phyloP scores from a whole-genome alignment of 1,140 invertebrate genomes.

The Neodiprion pinetum region DNA sequence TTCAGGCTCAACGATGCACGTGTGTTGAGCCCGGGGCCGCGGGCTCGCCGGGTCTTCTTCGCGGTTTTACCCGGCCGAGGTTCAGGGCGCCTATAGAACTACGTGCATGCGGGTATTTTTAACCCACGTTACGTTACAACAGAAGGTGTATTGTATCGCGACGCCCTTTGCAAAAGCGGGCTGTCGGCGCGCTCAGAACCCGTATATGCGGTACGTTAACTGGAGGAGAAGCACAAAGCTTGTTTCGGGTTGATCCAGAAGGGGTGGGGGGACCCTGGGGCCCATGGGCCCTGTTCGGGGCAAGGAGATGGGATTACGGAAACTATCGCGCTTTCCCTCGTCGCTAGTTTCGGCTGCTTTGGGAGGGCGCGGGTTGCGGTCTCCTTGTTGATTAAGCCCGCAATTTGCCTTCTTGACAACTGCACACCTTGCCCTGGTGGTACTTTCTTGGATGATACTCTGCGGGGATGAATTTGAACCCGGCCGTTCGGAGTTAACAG shows the following conservation, averaged over 20 bases:
- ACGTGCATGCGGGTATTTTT: not conserved
- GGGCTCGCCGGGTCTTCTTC: no score
- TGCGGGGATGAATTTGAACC: no score
- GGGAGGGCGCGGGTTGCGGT: not conserved
- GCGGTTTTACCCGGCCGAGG: no score
- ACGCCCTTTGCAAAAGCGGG: not conserved
- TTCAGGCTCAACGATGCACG: no score
- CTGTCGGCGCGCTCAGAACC: not conserved
- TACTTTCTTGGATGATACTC: no score
- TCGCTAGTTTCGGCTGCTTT: not conserved
- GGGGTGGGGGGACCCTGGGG: not conserved
- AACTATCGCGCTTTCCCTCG: not conserved
- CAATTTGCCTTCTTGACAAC: no score
- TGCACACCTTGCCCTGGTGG: no score
- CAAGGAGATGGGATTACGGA: not conserved
- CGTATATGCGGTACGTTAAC: not conserved
- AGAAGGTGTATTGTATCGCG: not conserved
- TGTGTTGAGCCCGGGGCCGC: no score
- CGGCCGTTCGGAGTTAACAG: no score
- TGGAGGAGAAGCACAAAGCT: not conserved
- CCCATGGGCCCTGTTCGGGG: not conserved
- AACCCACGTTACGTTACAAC: not conserved
- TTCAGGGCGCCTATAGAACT: no score
- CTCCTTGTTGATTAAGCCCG: not conserved
- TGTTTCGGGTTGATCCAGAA: not conserved